Evolutionary conservation across 2,113 vertebrate species (phyloP), one percentile per base, ranked within the genome.

Genomic region (Leptocoma aspasia): DNA sequence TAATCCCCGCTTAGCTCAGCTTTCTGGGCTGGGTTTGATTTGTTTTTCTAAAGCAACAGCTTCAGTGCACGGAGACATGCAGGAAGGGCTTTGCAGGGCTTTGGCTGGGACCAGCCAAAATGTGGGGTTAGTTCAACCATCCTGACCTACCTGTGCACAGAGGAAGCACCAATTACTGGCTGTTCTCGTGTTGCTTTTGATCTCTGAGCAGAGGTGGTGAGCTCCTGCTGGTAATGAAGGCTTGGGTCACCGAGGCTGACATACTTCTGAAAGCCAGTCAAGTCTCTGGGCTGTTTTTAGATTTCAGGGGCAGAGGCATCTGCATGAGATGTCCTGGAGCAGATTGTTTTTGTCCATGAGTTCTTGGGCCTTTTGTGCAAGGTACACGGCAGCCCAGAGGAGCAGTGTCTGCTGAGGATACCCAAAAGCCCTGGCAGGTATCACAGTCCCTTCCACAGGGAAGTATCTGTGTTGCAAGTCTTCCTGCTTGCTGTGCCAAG

Each of bases 271-370:
- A 47, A 79, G 63, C 19, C 66, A 41, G 44, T 69, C 15, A 35
- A 88, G 65, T 76, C 82, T 82, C n/a, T 26, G 75, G 49, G 78
- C 53, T 82, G 82, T 68, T 85, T 94, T 94, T 94, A 94, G 90
- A 53, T n/a, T 52, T 90, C 30, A 54, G 64, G 30, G 37, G 11
- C 35, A 89, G 73, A 75, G 56, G 10, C 27, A 44, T 71, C 61
- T 86, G n/a, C 28, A 11, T 68, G 53, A 82, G 53, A 75, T 54
- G 47, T 66, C 39, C 65, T 79, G 69, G 39, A 89, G 89, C 44
- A 61, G 31, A 57, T 85, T 63, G 37, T 0, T 82, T 79, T 56
- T 71, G 66, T 72, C 73, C 1, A 0, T 60, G 57, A 70, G 44
- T 39, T 73, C 56, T 44, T 68, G 33, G 4, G 4, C 41, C 30